phyloP scores from a whole-genome alignment of 2,797 vertebrate genomes.

The Tapirus indicus region DNA sequence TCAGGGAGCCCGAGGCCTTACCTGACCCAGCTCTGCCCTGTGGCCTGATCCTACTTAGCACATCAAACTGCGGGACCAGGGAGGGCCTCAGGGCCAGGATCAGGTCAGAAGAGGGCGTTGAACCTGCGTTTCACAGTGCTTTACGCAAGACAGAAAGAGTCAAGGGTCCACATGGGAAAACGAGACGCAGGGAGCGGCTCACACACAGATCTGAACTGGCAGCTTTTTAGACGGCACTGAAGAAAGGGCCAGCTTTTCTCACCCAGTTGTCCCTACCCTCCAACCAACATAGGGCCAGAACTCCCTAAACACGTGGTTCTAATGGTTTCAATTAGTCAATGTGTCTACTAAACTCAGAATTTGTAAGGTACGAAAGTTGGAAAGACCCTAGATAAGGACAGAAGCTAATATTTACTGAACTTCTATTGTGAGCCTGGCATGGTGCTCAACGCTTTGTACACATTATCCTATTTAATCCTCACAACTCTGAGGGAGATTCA shows the following conservation, averaged over 20 bases:
- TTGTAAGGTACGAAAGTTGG: neutral
- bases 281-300: neutral
- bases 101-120: neutral
- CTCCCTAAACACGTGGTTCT: neutral
- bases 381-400: neutral
- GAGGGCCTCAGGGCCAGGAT: neutral
- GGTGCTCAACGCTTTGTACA: neutral
- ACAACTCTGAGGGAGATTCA: neutral
- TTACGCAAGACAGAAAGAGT: neutral
- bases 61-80: neutral
- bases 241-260: neutral
- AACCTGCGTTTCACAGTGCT: neutral
- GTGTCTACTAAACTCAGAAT: neutral
- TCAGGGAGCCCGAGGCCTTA: slow-evolving; percentile 38
- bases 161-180: neutral
- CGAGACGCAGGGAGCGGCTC: neutral
- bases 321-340: neutral
- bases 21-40: neutral
- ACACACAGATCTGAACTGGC: neutral
- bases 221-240: neutral
- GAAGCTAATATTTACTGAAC: neutral
- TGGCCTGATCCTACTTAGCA: slow-evolving; percentile 42
- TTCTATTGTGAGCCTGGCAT: neutral
- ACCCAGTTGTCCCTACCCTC: neutral
- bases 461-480: neutral